Evolutionary conservation across 1,140 invertebrate genomes (phyloP), one percentile per base, ranked within the genome.

Genomic region (Eubasilissa regina): DNA sequence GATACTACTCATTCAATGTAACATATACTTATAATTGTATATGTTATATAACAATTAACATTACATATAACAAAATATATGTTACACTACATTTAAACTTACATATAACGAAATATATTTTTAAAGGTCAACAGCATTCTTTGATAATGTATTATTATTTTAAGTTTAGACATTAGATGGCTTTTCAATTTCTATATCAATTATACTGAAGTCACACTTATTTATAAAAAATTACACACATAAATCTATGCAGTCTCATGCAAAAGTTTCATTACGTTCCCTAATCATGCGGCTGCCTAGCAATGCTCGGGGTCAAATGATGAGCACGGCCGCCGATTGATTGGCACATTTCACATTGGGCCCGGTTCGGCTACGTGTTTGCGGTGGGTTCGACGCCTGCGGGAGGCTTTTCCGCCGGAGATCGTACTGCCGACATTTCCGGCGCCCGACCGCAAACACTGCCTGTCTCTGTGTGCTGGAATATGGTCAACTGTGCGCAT

Each of bases 291-390:
- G 55, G 55, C 55, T 15, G 15, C 55, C 17, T 58, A 58, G 21
- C 21, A 21, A 58, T 21, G 55, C 19, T 62, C 60, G 11, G 25
- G 25, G 60, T 47, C 64, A 68, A 68, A 68, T 21, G 64, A 68
- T 47, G 64, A 48, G 64, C 43, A 47, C 35, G 13, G 11, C 64
- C 44, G 72, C 64, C 44, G 72, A 75, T 51, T 77, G 79, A 80
- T 80, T 77, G 78, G 73, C 78, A 80, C 66, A 75, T 80, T 80
- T 66, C 78, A 55, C 72, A 35, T 35, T 10, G 15, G 15, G 55
- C 19, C 25, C 74, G 35, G 15, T 48, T n/a, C 74, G 15, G 55
- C 44, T 51, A 47, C 74, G 74, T 76, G 58, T 64, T 76, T 76
- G 74, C 19, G 74, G 56, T 44, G 35, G 43, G 58, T 12, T 17